Conservation (phyloP, 1,140 invertebrate genomes). For the Dreissena polymorpha region DNA sequence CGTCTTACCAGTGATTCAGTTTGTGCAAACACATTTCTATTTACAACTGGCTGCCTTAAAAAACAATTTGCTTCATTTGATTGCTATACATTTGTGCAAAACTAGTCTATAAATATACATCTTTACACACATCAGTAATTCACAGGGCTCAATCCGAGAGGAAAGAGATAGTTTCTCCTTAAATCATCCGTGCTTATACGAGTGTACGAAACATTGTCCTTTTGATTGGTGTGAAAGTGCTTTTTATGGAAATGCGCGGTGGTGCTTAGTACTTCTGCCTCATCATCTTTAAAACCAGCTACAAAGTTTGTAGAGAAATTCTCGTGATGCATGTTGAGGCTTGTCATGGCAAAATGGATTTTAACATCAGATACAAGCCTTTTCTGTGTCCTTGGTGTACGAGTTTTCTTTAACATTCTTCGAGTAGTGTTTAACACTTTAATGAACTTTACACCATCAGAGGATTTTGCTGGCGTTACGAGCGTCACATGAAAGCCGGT, state of each 20-base stretch:
- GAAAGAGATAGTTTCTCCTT: conserved; percentile 72
- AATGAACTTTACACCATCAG: conserved; percentile 68
- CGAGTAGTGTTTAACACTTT: conserved; percentile 70
- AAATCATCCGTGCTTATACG: conserved; percentile 70
- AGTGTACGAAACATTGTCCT: conserved; percentile 75
- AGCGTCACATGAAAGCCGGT: conserved; percentile 71
- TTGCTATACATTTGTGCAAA: no score
- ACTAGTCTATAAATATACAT: no score
- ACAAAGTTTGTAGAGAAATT: conserved; percentile 76
- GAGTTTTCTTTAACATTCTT: conserved; percentile 71
- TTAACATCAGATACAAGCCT: conserved; percentile 74
- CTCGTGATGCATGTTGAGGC: conserved; percentile 69
- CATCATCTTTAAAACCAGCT: conserved; percentile 72
- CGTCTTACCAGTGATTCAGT: no score
- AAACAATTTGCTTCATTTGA: no score
- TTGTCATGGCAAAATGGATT: conserved; percentile 72
- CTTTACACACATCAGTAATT: conserved; percentile 42
- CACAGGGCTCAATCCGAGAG: conserved; percentile 63
- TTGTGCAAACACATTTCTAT: no score
- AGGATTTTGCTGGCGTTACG: conserved; percentile 65
- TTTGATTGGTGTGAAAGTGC: conserved; percentile 75
- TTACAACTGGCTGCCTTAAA: no score
- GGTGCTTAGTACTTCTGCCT: conserved; percentile 75
- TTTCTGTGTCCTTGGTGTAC: conserved; percentile 64
- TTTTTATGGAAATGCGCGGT: conserved; percentile 76